Conservation (phyloP, 1,140 invertebrate genomes). For the Sipha flava region DNA sequence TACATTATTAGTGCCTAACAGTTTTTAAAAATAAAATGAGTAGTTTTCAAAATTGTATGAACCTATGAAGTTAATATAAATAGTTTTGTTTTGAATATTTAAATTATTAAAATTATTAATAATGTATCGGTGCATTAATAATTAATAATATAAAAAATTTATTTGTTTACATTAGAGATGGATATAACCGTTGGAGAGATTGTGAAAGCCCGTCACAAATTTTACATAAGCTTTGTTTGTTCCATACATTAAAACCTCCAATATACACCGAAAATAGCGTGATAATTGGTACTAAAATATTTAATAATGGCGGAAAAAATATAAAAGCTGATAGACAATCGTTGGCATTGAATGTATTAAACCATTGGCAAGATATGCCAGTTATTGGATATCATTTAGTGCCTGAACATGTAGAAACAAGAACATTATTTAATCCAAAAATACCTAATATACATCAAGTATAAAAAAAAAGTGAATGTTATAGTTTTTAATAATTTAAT, state of each 20-base stretch:
- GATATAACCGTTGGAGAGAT: conserved; percentile 7
- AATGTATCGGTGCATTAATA: too few relatives aligned
- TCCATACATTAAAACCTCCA: neutral
- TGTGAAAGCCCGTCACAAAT: neutral
- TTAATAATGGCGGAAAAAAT: neutral
- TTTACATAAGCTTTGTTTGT: neutral
- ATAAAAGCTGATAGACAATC: neutral
- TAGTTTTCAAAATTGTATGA: too few relatives aligned
- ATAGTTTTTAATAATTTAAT: too few relatives aligned
- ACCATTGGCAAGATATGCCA: conserved; percentile 57
- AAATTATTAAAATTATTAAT: too few relatives aligned
- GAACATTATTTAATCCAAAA: conserved; percentile 64
- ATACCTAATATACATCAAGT: conserved; percentile 77
- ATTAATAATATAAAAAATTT: too few relatives aligned
- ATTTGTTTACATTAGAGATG: neutral
- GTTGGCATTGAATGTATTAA: conserved; percentile 33
- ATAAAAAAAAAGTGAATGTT: too few relatives aligned
- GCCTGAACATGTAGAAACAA: conserved; percentile 81
- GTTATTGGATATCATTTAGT: conserved; percentile 68
- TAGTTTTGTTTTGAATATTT: too few relatives aligned
- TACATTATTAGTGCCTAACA: too few relatives aligned
- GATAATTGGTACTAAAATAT: neutral
- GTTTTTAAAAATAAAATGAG: too few relatives aligned
- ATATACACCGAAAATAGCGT: neutral
- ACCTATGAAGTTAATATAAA: too few relatives aligned